Evolutionary conservation across 1,140 invertebrate genomes (phyloP).

Genomic region (Panagrolaimus sp.): DNA sequence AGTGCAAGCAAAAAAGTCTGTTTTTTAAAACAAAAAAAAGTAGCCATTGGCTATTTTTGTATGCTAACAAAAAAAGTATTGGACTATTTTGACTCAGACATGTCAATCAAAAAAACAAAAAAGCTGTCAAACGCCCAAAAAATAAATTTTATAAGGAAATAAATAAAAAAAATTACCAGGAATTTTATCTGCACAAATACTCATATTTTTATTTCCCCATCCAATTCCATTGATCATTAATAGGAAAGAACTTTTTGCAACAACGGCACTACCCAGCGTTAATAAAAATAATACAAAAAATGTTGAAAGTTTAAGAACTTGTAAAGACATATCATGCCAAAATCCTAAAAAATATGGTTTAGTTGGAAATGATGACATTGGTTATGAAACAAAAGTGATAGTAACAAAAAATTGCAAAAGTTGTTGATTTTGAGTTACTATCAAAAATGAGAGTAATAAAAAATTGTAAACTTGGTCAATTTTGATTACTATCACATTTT

Average conservation of each 20-base stretch:
- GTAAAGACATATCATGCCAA: conserved; percentile 48
- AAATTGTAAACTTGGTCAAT: too few species aligned
- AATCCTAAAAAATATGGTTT: conserved; percentile 44
- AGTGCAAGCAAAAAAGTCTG: too few species aligned
- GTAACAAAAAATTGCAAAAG: too few species aligned
- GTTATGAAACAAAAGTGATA: background rate
- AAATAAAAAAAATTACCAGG: conserved; percentile 36
- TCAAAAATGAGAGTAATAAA: too few species aligned
- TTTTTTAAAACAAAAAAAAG: too few species aligned
- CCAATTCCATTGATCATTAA: conserved; percentile 55
- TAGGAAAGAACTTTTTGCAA: conserved; percentile 51
- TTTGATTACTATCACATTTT: too few species aligned
- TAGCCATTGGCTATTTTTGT: too few species aligned
- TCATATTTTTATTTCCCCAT: conserved; percentile 51
- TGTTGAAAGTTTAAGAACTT: conserved; percentile 53
- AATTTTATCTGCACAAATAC: conserved; percentile 54
- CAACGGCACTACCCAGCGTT: conserved; percentile 47
- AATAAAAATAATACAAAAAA: conserved; percentile 53
- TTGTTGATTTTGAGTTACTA: too few species aligned
- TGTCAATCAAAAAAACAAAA: too few species aligned
- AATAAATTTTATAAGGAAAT: conserved; percentile 14
- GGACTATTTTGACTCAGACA: too few species aligned
- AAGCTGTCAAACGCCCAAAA: background rate
- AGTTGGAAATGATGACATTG: background rate
- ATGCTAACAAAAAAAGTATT: too few species aligned